These are phyloP conservation scores for Thecophora atra DNA, from an alignment of 2,888 invertebrate species.

Conservation along the genomic window DNA sequence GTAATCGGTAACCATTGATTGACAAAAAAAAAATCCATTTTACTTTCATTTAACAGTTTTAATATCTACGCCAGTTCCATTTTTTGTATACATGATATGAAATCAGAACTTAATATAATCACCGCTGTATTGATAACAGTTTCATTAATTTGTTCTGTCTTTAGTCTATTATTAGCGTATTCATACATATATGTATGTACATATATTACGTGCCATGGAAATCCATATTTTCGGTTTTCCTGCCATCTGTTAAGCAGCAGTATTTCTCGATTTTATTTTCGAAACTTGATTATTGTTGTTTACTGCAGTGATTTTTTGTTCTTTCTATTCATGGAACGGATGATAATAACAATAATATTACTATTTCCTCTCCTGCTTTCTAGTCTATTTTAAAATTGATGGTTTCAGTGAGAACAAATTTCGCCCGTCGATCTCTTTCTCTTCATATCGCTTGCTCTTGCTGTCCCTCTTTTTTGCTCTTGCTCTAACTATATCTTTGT, in stretches of 20 bases:
- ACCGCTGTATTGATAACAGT: no score
- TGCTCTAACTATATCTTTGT: slow-evolving; percentile 47
- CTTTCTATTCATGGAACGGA: slow-evolving; percentile 25
- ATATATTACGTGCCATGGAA: slow-evolving; percentile 29
- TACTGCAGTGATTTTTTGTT: slow-evolving; percentile 14
- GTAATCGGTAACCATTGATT: no score
- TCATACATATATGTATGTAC: no score
- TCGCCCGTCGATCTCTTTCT: neutral
- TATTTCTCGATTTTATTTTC: slow-evolving; percentile 29
- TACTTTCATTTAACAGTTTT: no score
- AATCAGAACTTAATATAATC: no score
- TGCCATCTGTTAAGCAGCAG: slow-evolving; percentile 23
- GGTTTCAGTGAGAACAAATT: neutral
- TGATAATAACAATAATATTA: slow-evolving; percentile 17
- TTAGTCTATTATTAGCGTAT: slow-evolving; percentile 23
- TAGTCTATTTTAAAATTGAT: neutral
- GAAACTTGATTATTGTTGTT: slow-evolving; percentile 22
- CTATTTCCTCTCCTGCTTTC: no score
- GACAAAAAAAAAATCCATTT: no score
- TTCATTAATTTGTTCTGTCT: neutral
- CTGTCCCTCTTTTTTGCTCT: neutral
- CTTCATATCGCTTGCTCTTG: neutral
- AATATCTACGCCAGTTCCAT: no score
- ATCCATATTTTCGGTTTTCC: slow-evolving; percentile 21
- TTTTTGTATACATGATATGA: no score